Base-by-base conservation (phyloP, 1,140 invertebrate genomes). In the Drosophila navojoa region DNA sequence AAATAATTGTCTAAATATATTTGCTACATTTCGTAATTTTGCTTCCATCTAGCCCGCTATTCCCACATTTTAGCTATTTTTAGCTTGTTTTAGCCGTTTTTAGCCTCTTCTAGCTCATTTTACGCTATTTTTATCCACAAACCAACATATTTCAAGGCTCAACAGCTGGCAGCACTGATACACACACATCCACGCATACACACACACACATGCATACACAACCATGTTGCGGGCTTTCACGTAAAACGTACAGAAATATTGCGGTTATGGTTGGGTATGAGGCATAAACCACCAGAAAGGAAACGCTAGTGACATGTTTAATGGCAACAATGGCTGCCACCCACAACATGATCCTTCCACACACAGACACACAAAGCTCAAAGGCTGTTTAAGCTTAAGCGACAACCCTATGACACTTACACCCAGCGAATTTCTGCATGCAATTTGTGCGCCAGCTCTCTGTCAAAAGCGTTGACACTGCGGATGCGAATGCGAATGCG, bases 281-380 rank as follows among this genome's bases (percentile, higher is more conserved):
- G 40, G 42, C 42, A 45, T 61, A 82, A 79, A 84, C 82, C 82
- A 58, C 76, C 68, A 58, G 42, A 76, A 79, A 71, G 78, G 76
- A 81, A 71, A 59, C 84, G 64, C 77, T 79, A 70, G 75, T 82
- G 82, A 79, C 84, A 82, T 86, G 82, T 79, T 86, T 82, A 86
- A 86, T 86, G 82, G 82, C 82, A 89, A 79, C 79, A 81, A 75
- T 68, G 74, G 70, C 38, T 47, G 42, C 42, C 42, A 42, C 53
- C 52, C 29, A 29, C 44, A 49, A 42, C 49, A 38, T 19, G 42
- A 55, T 45, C 50, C 13, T 5, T 16, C 22, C 40, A 35, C 0
- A 55, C 40, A 50, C 50, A 44, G 44, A 25, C 45, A 11, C 9
- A 49, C 40, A 15, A 45, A 40, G 11, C 42, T 55, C 55, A 22